Conservation (phyloP, 2,888 invertebrate species). For the Invenusta paracnida region DNA sequence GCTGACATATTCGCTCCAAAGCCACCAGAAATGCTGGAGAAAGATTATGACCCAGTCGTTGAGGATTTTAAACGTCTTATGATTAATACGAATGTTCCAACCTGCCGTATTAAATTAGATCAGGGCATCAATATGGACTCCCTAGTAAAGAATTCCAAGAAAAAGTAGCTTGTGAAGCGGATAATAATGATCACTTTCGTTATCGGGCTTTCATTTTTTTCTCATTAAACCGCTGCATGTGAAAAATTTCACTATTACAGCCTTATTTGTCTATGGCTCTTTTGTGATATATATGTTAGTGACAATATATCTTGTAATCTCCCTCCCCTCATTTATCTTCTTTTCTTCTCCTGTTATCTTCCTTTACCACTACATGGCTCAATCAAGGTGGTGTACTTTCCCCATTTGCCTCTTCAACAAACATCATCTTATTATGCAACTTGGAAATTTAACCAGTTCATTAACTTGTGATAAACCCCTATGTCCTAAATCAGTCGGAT, state of each 20-base stretch:
- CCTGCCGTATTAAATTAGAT: not conserved
- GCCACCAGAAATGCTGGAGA: not conserved
- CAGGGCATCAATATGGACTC: not conserved
- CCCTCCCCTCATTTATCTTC: not conserved
- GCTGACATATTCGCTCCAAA: not conserved
- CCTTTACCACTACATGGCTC: not conserved
- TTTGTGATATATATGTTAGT: not conserved
- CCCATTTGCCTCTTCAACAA: no score
- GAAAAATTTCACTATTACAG: not conserved
- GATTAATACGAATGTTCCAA: not conserved
- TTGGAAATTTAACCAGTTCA: no score
- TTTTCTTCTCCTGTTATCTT: not conserved
- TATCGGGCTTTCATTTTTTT: not conserved
- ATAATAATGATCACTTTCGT: not conserved
- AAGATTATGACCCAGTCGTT: slow-evolving; percentile 22
- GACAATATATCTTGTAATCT: not conserved
- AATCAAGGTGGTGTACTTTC: no score
- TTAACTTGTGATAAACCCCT: no score
- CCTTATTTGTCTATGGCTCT: not conserved
- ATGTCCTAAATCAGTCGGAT: not conserved
- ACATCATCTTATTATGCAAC: no score
- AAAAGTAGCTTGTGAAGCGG: not conserved
- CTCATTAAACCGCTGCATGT: not conserved
- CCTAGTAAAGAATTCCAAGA: not conserved
- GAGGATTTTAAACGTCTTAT: slow-evolving; percentile 8